phyloP scores from a whole-genome alignment of 1,140 invertebrate species.

The Oscheius sp. region DNA sequence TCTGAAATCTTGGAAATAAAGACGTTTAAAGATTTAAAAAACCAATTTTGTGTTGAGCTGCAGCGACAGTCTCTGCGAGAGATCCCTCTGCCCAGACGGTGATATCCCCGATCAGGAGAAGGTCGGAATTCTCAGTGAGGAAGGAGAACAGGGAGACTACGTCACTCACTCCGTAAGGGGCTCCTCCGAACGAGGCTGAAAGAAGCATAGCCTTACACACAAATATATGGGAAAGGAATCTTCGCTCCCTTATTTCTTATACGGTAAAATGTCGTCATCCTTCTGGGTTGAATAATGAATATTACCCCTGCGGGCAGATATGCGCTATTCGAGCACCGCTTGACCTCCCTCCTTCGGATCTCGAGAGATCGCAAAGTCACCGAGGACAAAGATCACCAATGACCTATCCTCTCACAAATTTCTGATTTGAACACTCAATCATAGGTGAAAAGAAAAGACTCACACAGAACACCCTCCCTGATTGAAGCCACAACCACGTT shows the following conservation, averaged over 20 bases:
- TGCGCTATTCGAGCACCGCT: no score
- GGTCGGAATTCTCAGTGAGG: neutral
- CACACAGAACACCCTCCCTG: neutral
- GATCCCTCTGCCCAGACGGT: neutral
- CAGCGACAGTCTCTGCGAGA: neutral
- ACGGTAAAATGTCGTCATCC: no score
- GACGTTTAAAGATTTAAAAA: neutral
- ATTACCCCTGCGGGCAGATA: no score
- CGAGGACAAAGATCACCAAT: no score
- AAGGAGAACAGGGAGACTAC: neutral
- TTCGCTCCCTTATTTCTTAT: no score
- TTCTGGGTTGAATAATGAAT: no score
- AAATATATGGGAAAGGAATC: no score
- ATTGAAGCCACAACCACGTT: neutral
- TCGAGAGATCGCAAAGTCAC: no score
- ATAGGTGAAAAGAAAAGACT: neutral
- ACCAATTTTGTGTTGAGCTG: neutral
- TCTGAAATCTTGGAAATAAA: neutral
- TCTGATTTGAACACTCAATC: no score
- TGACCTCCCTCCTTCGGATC: no score
- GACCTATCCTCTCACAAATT: no score
- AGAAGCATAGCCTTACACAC: no score
- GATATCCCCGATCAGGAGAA: neutral
- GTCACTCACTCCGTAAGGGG: neutral
- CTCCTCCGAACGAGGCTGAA: neutral